Conservation (phyloP, 2,888 invertebrate genomes). For the Branchellion lobata region DNA sequence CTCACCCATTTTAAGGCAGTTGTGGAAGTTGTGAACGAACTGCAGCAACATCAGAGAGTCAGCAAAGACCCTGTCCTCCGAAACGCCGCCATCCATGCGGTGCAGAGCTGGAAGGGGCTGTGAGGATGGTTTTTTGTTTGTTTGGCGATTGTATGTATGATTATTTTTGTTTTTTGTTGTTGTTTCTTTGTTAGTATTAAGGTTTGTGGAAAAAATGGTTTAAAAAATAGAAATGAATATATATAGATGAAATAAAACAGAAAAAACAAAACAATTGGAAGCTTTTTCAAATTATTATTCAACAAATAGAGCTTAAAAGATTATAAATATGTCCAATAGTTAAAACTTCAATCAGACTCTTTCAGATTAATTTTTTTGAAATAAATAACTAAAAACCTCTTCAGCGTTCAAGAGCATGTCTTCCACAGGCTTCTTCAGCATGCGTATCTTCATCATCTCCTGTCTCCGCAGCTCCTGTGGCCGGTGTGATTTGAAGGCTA, state of each 20-base stretch:
- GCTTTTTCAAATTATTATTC: no score
- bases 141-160: background rate
- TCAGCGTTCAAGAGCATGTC: slow-evolving; percentile 77
- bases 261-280: no score
- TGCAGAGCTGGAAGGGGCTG: slow-evolving; percentile 66
- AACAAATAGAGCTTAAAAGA: no score
- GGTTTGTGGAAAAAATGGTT: no score
- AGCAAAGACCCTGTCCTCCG: slow-evolving; percentile 85
- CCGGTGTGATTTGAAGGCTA: no score
- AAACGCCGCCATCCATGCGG: slow-evolving; percentile 76
- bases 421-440: slow-evolving; percentile 83
- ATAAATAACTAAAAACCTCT: slow-evolving; percentile 53
- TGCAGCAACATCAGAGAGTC: slow-evolving; percentile 92
- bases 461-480: slow-evolving; percentile 69
- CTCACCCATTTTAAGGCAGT: slow-evolving; percentile 84
- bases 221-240: no score
- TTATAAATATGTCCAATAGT: no score
- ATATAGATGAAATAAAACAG: no score
- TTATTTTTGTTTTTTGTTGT: background rate
- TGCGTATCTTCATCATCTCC: slow-evolving; percentile 71
- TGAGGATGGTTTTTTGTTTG: background rate
- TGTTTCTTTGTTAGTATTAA: background rate
- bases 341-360: no score
- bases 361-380: no score
- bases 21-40: slow-evolving; percentile 92